Evolutionary conservation across 2,113 vertebrate genomes (phyloP).

Genomic region (Mormoops blainvillei): DNA sequence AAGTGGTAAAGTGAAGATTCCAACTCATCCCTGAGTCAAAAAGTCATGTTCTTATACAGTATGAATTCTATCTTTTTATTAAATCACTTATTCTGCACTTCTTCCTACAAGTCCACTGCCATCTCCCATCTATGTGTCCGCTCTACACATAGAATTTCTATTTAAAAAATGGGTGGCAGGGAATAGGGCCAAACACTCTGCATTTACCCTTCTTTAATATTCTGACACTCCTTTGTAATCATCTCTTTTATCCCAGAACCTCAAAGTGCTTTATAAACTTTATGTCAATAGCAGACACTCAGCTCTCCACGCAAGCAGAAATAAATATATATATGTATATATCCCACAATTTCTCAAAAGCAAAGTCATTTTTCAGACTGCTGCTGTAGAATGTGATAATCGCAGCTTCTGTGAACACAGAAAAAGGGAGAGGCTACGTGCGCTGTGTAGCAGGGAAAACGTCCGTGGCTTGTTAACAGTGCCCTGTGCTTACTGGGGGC

Average conservation of each 20-base stretch:
- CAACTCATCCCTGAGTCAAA: not conserved
- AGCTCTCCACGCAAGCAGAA: constrained; percentile 33
- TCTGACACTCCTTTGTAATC: not conserved
- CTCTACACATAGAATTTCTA: not conserved
- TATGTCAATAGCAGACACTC: constrained; percentile 38
- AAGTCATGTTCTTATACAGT: not conserved
- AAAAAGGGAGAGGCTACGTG: constrained; percentile 21
- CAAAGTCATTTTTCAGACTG: constrained; percentile 50
- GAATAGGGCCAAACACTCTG: not conserved
- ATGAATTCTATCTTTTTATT: not conserved
- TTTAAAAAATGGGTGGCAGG: not conserved
- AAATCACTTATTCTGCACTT: not conserved
- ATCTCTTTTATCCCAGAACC: not conserved
- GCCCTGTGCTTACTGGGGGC: constrained; percentile 38
- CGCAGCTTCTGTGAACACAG: not conserved
- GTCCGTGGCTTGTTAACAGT: constrained; percentile 1
- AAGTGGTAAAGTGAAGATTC: not conserved
- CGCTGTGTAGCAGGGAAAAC: not conserved
- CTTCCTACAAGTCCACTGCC: not conserved
- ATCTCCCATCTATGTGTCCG: not conserved
- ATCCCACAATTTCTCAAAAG: constrained; percentile 34
- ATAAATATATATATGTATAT: constrained; percentile 15
- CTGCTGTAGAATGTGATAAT: constrained; percentile 61
- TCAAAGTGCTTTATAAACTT: constrained; percentile 49
- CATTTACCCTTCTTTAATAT: not conserved